These are phyloP conservation scores for Gryllus longicercus DNA, from an alignment of 2,888 invertebrate species.

Conservation along the genomic window DNA sequence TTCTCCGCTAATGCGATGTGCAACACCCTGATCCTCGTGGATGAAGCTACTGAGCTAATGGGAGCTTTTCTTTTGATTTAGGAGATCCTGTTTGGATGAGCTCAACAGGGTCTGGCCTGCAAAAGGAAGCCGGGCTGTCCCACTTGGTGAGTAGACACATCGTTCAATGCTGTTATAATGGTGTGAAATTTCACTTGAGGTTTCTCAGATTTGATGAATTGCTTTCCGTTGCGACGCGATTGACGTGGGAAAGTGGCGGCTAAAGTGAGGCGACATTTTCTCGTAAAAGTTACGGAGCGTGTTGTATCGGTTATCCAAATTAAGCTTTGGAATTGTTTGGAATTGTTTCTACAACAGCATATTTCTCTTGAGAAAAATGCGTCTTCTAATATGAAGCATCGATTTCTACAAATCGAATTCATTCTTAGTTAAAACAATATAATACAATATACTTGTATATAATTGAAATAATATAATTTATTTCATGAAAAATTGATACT, in stretches of 20 bases:
- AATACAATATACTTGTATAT: too few species aligned
- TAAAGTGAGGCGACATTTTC: too few species aligned
- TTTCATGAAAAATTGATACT: too few species aligned
- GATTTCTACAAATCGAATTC: too few species aligned
- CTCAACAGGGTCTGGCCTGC: not conserved
- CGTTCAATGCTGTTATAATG: not conserved
- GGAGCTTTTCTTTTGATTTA: constrained; percentile 17
- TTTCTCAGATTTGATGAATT: not conserved
- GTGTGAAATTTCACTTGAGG: constrained; percentile 9
- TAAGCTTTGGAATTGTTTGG: too few species aligned
- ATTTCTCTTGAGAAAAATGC: too few species aligned
- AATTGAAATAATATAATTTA: too few species aligned
- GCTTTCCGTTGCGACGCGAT: not conserved
- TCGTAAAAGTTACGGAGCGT: too few species aligned
- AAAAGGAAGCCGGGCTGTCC: not conserved
- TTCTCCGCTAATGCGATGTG: not conserved
- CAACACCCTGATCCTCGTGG: not conserved
- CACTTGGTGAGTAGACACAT: not conserved
- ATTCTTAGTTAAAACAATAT: too few species aligned
- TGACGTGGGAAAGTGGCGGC: not conserved
- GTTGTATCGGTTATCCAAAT: too few species aligned
- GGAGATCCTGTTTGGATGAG: not conserved
- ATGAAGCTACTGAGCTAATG: not conserved
- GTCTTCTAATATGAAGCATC: too few species aligned
- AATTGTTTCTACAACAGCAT: too few species aligned